Percentiles rank a stretch among this genome's conserved stretches.
Evolutionary conservation across 2,888 invertebrate genomes (phyloP).

Genomic region (Teleiodes luculella): DNA sequence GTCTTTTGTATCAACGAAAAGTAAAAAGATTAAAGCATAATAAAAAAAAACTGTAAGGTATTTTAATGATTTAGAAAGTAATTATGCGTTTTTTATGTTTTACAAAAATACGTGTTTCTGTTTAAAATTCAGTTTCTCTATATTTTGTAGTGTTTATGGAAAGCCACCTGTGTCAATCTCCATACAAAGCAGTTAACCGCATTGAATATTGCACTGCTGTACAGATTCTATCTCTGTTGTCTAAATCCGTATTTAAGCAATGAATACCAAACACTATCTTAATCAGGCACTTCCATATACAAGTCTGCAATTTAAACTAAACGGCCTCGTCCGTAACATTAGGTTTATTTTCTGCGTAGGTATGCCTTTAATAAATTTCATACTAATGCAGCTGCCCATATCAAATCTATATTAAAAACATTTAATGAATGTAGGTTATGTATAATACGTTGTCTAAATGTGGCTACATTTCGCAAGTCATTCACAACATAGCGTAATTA

Average conservation of each 20-base stretch:
- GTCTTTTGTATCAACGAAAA: slow-evolving; percentile 1
- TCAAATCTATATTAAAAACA: not conserved
- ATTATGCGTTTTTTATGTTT: no score
- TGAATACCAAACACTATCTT: slow-evolving; percentile 3
- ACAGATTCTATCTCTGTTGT: not conserved
- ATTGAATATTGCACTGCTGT: not conserved
- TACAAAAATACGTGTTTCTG: not conserved
- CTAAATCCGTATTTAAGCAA: not conserved
- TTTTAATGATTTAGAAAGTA: no score
- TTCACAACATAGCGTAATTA: not conserved
- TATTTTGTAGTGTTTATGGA: not conserved
- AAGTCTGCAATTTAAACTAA: not conserved
- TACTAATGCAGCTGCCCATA: slow-evolving; percentile 6
- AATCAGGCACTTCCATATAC: slow-evolving; percentile 1
- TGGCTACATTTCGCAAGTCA: slow-evolving; percentile 7
- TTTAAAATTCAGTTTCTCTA: not conserved
- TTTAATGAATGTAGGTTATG: not conserved
- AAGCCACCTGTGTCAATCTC: slow-evolving; percentile 1
- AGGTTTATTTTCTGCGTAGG: not conserved
- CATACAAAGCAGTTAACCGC: slow-evolving; percentile 1
- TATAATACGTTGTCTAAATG: not conserved
- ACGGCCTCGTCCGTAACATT: not conserved
- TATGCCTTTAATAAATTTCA: not conserved
- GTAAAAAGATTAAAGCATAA: no score
- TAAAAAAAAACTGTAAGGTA: no score